Evolutionary conservation across 1,140 invertebrate species (phyloP).

Genomic region (Eriosoma lanigerum): DNA sequence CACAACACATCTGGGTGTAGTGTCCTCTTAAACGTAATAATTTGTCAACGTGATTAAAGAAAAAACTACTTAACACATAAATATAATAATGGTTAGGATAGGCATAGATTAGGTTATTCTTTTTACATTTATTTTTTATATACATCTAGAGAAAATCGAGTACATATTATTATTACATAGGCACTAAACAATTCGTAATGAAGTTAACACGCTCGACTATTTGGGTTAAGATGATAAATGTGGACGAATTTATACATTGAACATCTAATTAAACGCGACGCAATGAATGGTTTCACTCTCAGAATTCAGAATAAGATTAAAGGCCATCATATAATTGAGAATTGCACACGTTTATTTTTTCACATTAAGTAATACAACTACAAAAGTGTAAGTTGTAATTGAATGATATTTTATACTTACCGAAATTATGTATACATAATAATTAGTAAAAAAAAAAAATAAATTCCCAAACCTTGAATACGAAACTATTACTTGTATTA

Average conservation of each 20-base stretch:
- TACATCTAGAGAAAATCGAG: no score
- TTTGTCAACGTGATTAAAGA: no score
- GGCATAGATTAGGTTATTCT: no score
- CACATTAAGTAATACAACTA: background rate
- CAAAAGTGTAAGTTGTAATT: background rate
- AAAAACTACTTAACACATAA: no score
- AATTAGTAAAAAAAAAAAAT: no score
- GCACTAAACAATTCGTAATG: background rate
- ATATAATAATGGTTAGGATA: no score
- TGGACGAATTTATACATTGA: background rate
- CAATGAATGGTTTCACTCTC: no score
- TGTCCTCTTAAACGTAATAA: no score
- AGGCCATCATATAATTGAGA: background rate
- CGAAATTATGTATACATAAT: background rate
- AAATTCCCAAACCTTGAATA: background rate
- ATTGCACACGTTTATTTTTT: background rate
- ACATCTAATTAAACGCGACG: no score
- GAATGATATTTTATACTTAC: background rate
- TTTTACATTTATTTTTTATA: no score
- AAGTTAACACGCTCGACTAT: background rate
- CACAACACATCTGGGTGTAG: no score
- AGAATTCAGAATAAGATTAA: background rate
- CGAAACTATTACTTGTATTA: background rate
- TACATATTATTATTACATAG: no score
- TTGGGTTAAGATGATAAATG: constrained; percentile 2